These are phyloP conservation scores for Melieria picta DNA, from an alignment of 2,888 invertebrate species.

Conservation along the genomic window DNA sequence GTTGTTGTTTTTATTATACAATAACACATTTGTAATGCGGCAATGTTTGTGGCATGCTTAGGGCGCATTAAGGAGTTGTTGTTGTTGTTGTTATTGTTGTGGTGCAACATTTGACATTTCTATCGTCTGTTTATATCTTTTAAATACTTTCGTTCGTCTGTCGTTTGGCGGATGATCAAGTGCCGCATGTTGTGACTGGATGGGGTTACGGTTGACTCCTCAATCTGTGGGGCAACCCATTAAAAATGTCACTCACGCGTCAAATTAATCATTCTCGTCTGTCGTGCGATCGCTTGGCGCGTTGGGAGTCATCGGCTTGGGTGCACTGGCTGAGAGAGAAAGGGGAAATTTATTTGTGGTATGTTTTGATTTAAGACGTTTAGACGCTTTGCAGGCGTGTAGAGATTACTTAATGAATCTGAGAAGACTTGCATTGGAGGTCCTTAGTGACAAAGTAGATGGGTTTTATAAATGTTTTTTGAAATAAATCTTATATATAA, in stretches of 20 bases:
- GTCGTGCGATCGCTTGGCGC: background rate
- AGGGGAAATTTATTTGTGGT: no score
- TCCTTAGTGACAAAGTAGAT: no score
- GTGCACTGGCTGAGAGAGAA: no score
- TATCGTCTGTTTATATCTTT: background rate
- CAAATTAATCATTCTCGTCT: conserved; percentile 15
- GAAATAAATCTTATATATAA: no score
- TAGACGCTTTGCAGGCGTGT: no score
- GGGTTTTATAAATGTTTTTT: no score
- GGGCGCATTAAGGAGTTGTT: background rate
- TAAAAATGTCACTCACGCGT: conserved; percentile 20
- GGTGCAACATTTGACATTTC: background rate
- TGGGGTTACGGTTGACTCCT: conserved; percentile 1
- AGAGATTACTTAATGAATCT: no score
- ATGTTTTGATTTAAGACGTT: no score
- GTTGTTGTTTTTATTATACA: background rate
- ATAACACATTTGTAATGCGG: background rate
- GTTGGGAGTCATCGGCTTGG: no score
- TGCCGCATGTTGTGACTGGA: background rate
- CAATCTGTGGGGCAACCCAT: conserved; percentile 2
- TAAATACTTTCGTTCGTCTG: background rate
- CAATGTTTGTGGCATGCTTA: background rate
- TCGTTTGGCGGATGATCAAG: background rate
- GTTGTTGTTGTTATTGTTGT: background rate
- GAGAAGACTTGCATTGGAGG: no score